phyloP scores from a whole-genome alignment of 2,797 vertebrate genomes.

The Syndactyla subalaris region DNA sequence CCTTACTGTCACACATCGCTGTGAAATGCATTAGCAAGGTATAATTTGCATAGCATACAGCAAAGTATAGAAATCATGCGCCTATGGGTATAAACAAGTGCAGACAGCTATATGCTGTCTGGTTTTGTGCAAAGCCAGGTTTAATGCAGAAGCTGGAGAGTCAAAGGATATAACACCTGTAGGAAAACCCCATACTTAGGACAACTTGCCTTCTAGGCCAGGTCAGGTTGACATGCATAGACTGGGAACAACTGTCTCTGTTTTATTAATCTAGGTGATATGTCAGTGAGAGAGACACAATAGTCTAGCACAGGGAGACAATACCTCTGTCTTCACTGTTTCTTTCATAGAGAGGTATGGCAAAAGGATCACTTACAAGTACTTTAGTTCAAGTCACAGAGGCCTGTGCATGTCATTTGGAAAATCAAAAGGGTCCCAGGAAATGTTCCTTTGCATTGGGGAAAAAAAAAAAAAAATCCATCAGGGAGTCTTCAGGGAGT shows the following conservation, averaged over 20 bases:
- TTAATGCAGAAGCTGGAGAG: background rate
- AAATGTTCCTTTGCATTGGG: background rate
- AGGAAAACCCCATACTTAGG: background rate
- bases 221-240: background rate
- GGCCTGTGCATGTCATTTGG: background rate
- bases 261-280: background rate
- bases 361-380: background rate
- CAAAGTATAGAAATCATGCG: background rate
- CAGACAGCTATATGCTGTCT: background rate
- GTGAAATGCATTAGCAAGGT: background rate
- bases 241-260: background rate
- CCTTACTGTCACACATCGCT: background rate
- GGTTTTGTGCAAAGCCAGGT: background rate
- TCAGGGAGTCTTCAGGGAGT: fast-evolving
- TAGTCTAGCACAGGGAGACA: fast-evolving
- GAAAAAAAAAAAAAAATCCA: background rate
- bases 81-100: background rate
- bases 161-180: background rate
- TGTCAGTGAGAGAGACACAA: fast-evolving
- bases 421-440: background rate
- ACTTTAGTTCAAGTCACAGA: background rate
- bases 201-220: background rate
- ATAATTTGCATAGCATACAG: background rate
- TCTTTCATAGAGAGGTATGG: background rate
- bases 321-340: background rate